Base-by-base conservation (phyloP, 2,113 vertebrate genomes). In the Cynocephalus volans region DNA sequence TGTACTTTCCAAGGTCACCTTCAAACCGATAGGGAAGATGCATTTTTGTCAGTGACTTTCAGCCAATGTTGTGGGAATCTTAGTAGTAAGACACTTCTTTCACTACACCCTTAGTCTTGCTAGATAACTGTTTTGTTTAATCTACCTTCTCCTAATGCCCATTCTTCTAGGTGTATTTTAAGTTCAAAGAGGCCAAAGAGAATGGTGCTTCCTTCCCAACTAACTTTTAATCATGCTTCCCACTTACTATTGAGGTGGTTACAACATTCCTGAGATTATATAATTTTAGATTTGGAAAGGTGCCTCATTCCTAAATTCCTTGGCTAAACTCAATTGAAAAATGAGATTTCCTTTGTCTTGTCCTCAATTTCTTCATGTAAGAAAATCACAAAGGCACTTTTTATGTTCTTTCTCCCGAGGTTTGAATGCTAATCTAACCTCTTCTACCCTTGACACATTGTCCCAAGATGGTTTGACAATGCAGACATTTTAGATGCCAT, bases 401-500 rank as follows among this genome's bases (percentile, higher is more conserved):
- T 89, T 96, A 93, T 69, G 28, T 93, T 93, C 93, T 64, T 13
- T 56, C 95, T 96, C 54, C 72, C 91, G 84, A 97, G 96, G 90
- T 84, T 98, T 95, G 98, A 98, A 97, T 96, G 62, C 77, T 88
- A 97, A 75, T 97, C 97, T 98, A 97, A 98, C 97, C 97, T 98
- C 98, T 98, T 97, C 88, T 98, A 96, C 96, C 96, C 97, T 98
- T 98, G 98, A 96, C 64, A 86, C 82, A 28, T 94, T 97, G 97
- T 98, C 98, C 98, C 96, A 96, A 97, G 97, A 98, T 96, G 73
- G 93, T 98, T 98, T 97, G 96, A 97, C 91, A 81, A 92, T 95
- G 90, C 96, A 98, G 98, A 98, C 98, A 98, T 98, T 98, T 99
- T 97, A 81, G 97, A 98, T 98, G 98, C 98, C 98, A 98, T 98